Evolutionary conservation across 2,888 invertebrate genomes (phyloP).

Genomic region (Napeogenes inachia): DNA sequence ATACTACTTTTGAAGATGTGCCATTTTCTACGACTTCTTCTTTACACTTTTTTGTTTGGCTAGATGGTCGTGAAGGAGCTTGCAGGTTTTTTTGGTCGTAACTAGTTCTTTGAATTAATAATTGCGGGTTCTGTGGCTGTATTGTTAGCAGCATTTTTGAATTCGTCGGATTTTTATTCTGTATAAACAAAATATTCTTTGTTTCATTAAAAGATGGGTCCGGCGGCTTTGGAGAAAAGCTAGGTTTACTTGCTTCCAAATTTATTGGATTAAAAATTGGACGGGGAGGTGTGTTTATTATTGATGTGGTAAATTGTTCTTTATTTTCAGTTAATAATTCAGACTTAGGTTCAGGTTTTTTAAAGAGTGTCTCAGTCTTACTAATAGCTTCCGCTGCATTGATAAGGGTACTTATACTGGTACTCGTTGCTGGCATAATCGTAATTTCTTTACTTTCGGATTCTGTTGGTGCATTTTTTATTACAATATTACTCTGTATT

Average conservation of each 20-base stretch:
- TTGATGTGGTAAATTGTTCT: constrained; percentile 35
- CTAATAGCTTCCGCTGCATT: constrained; percentile 62
- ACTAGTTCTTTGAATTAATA: constrained; percentile 57
- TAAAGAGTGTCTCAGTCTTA: constrained; percentile 53
- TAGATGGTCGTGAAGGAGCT: constrained; percentile 70
- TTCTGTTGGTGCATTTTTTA: constrained; percentile 56
- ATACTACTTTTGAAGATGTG: constrained; percentile 65
- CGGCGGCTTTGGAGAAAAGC: constrained; percentile 48
- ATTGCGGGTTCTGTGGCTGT: constrained; percentile 62
- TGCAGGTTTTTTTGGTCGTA: constrained; percentile 70
- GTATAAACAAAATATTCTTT: constrained; percentile 64
- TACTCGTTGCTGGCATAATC: constrained; percentile 27
- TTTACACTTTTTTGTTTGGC: constrained; percentile 63
- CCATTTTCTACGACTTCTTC: constrained; percentile 54
- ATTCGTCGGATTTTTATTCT: constrained; percentile 55
- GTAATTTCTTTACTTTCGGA: constrained; percentile 33
- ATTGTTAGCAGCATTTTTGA: constrained; percentile 64
- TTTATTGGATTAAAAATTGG: constrained; percentile 52
- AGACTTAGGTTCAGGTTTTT: constrained; percentile 47
- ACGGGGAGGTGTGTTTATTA: constrained; percentile 30
- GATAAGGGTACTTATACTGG: constrained; percentile 50
- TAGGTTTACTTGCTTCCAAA: constrained; percentile 48
- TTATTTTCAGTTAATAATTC: constrained; percentile 43
- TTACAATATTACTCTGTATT: constrained; percentile 67
- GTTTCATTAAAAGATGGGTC: constrained; percentile 53